Evolutionary conservation across 2,113 vertebrate genomes (phyloP).

Genomic region (Daphoenositta chrysoptera): DNA sequence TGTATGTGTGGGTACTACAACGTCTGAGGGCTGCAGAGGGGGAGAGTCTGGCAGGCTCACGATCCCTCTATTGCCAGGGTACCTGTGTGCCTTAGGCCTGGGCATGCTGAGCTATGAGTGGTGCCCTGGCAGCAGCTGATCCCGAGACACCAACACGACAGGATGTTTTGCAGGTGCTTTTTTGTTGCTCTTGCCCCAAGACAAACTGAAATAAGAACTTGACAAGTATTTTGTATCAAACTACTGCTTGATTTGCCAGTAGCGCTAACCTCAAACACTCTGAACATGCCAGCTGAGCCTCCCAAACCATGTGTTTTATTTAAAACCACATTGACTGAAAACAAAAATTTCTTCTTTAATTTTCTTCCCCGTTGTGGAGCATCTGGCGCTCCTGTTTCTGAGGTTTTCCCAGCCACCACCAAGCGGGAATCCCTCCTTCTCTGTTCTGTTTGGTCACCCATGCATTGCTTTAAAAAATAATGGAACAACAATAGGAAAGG

Average conservation of each 20-base stretch:
- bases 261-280: not conserved
- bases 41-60: not conserved
- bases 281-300: not conserved
- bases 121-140: not conserved
- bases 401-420: not conserved
- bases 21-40: not conserved
- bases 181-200: not conserved
- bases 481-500: not conserved
- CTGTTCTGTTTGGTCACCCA: not conserved
- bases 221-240: not conserved
- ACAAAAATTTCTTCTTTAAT: not conserved
- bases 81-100: not conserved
- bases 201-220: not conserved
- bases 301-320: not conserved
- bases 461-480: not conserved
- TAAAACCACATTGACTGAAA: not conserved
- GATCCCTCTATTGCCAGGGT: not conserved
- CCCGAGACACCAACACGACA: rapidly evolving
- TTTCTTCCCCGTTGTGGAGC: not conserved
- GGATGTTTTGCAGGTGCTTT: not conserved
- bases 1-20: rapidly evolving
- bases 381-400: rapidly evolving
- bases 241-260: not conserved
- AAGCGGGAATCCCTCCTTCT: not conserved
- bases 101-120: not conserved